These are phyloP conservation scores for Neoniphon sammara DNA, from an alignment of 2,797 vertebrate species.

Conservation along the genomic window DNA sequence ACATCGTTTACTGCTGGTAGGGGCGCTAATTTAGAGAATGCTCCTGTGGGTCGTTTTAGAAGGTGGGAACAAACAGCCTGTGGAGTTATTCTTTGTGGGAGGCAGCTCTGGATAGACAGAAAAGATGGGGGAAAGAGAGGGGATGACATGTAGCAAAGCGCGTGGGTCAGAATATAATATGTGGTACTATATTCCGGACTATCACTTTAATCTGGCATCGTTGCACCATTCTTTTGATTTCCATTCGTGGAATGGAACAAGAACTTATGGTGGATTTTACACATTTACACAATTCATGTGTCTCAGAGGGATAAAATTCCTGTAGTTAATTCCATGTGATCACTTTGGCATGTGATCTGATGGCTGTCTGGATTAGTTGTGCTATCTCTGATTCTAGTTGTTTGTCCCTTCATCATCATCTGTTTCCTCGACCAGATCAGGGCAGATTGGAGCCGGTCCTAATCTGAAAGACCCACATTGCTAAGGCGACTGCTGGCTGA, in stretches of 20 bases:
- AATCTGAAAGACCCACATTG: slow-evolving; percentile 72
- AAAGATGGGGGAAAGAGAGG: too few relatives aligned
- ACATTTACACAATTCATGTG: not conserved
- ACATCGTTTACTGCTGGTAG: too few relatives aligned
- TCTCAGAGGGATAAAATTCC: slow-evolving; percentile 3
- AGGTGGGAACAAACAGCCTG: too few relatives aligned
- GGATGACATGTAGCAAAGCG: too few relatives aligned
- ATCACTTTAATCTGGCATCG: too few relatives aligned
- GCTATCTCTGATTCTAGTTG: slow-evolving; percentile 56
- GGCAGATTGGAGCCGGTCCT: slow-evolving; percentile 72
- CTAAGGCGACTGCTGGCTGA: slow-evolving; percentile 68
- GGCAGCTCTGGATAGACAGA: too few relatives aligned
- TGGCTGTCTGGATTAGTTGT: slow-evolving; percentile 61
- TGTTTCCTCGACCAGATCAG: slow-evolving; percentile 71
- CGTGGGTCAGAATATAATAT: too few relatives aligned
- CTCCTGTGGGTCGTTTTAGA: too few relatives aligned
- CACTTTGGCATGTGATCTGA: slow-evolving; percentile 45
- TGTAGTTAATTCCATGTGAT: slow-evolving; percentile 51
- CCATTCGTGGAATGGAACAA: not conserved
- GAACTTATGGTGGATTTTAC: too few relatives aligned
- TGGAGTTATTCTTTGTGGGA: too few relatives aligned
- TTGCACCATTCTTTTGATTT: not conserved
- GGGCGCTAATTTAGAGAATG: too few relatives aligned
- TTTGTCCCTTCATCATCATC: slow-evolving; percentile 62
- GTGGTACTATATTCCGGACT: too few relatives aligned